Evolutionary conservation across 2,113 vertebrate species (phyloP).

Genomic region (Spilogale gracilis): DNA sequence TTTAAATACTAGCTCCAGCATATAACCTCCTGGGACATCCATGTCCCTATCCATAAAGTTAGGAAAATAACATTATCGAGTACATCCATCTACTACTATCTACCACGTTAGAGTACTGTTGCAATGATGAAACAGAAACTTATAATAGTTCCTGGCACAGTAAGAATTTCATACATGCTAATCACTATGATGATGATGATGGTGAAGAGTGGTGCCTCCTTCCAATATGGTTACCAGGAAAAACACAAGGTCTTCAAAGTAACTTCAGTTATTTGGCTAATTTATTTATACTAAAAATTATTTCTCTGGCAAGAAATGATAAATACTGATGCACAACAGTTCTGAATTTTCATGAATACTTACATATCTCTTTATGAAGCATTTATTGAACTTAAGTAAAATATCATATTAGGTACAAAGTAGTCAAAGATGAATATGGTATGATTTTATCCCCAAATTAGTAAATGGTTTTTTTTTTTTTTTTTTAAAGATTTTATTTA

Average conservation of each 20-base stretch:
- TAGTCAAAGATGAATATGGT: background rate
- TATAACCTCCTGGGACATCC: background rate
- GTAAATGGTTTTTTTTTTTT: no score
- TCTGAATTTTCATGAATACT: background rate
- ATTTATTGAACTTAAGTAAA: background rate
- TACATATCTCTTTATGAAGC: background rate
- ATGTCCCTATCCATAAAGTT: background rate
- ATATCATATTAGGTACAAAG: background rate
- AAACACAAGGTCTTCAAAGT: background rate
- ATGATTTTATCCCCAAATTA: background rate
- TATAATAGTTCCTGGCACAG: background rate
- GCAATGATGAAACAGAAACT: background rate
- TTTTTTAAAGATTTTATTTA: no score
- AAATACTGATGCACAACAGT: background rate
- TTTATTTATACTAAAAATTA: slow-evolving; percentile 42
- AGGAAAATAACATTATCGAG: background rate
- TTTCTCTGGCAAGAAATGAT: background rate
- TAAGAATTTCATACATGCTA: background rate
- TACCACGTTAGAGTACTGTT: background rate
- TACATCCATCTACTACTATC: background rate
- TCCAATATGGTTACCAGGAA: background rate
- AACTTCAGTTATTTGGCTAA: background rate
- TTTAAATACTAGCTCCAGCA: background rate
- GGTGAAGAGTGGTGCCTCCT: background rate
- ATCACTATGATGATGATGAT: background rate